Percentiles rank a stretch among this genome's conserved stretches.
Evolutionary conservation across 2,797 vertebrate species (phyloP).

Genomic region (Rhinoraja longicauda): DNA sequence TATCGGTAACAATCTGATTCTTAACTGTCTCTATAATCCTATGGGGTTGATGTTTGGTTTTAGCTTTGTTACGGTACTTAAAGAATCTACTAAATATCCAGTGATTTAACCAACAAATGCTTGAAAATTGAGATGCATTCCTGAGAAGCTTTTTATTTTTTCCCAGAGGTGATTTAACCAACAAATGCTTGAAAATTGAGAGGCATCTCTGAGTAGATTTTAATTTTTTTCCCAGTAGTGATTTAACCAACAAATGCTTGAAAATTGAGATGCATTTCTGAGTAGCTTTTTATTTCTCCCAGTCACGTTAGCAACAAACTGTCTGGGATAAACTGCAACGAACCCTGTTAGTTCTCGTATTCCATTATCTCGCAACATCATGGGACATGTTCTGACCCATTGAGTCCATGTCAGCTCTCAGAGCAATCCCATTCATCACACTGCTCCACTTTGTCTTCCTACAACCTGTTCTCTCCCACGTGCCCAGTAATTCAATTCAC

Average conservation of each 20-base stretch:
- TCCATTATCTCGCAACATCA: too few species aligned
- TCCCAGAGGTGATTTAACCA: too few species aligned
- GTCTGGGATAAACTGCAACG: background rate
- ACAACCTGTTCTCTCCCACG: too few species aligned
- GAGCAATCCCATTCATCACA: too few species aligned
- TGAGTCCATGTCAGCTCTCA: too few species aligned
- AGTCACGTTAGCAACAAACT: background rate
- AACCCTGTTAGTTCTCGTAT: background rate
- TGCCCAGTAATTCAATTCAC: too few species aligned
- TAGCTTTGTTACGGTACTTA: background rate
- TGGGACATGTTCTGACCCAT: too few species aligned
- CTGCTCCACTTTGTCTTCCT: too few species aligned
- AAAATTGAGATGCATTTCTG: background rate
- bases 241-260: background rate
- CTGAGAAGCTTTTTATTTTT: background rate
- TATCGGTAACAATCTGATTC: background rate
- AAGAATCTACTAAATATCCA: background rate
- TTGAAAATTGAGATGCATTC: background rate
- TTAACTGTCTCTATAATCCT: background rate
- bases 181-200: too few species aligned
- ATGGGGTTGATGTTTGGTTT: background rate
- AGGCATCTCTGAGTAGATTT: too few species aligned
- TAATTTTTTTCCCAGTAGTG: too few species aligned
- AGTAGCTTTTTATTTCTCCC: background rate
- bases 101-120: background rate